Conservation (phyloP, 2,113 vertebrate species). For the Cacatua alba region DNA sequence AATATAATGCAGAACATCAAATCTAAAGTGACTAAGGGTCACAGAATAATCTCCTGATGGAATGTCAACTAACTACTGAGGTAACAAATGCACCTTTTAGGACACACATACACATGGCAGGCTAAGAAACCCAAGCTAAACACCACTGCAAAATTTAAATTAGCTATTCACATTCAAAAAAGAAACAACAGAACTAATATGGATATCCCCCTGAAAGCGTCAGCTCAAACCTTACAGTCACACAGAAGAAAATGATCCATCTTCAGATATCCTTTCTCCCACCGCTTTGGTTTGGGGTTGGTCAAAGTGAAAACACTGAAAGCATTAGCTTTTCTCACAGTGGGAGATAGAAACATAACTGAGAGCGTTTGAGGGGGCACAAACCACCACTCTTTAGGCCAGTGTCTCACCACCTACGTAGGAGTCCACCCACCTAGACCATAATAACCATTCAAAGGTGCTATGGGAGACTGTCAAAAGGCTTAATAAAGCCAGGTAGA, state of each 20-base stretch:
- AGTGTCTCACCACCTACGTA: background rate
- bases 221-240: background rate
- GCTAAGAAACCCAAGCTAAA: background rate
- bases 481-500: background rate
- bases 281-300: too few species aligned
- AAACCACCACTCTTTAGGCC: background rate
- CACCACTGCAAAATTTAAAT: background rate
- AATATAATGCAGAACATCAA: background rate
- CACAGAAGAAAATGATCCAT: background rate
- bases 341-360: background rate
- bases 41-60: background rate
- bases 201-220: background rate
- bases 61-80: background rate
- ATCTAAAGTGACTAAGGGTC: background rate
- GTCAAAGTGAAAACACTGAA: background rate
- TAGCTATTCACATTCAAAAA: background rate
- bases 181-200: background rate
- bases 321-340: background rate
- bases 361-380: background rate
- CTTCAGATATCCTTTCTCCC: background rate
- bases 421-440: background rate
- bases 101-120: accelerated
- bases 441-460: background rate
- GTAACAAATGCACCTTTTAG: background rate
- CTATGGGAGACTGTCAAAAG: background rate